These are phyloP conservation scores for Ophthalmolycus amberensis DNA, from an alignment of 2,113 vertebrate species.

Conservation along the genomic window DNA sequence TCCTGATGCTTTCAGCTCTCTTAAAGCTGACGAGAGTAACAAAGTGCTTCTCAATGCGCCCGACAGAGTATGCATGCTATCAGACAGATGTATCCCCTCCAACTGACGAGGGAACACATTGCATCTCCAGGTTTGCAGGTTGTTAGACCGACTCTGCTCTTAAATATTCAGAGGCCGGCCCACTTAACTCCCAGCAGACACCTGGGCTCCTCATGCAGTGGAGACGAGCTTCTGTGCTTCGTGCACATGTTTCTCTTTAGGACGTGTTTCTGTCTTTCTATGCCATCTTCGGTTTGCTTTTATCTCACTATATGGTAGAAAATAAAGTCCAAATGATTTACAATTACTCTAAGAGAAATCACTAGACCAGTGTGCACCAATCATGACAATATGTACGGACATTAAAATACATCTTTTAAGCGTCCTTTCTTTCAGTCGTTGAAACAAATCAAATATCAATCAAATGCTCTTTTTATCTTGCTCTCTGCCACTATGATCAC, in stretches of 20 bases:
- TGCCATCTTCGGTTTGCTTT: background rate
- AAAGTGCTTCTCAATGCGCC: background rate
- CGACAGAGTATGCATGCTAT: slow-evolving; percentile 3
- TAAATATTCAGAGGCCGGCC: slow-evolving; percentile 37
- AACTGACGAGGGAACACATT: slow-evolving; percentile 27
- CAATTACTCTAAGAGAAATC: background rate
- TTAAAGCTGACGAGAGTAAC: slow-evolving; percentile 26
- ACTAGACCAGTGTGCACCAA: background rate
- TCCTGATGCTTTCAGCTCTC: slow-evolving; percentile 1
- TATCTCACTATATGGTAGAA: background rate
- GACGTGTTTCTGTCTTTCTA: background rate
- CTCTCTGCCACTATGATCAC: background rate
- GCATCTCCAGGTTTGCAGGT: slow-evolving; percentile 8
- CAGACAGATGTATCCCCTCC: slow-evolving; percentile 22
- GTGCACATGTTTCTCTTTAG: background rate
- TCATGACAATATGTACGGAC: background rate
- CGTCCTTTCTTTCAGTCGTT: background rate
- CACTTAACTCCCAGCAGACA: slow-evolving; percentile 19
- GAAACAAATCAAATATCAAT: slow-evolving; percentile 5
- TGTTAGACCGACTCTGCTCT: slow-evolving; percentile 5
- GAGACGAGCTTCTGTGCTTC: background rate
- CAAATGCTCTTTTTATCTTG: background rate
- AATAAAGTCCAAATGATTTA: background rate
- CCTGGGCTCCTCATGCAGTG: slow-evolving; percentile 11
- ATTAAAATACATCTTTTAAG: background rate